Conservation (phyloP, 2,888 invertebrate species). For the Drosophila nigricruria region DNA sequence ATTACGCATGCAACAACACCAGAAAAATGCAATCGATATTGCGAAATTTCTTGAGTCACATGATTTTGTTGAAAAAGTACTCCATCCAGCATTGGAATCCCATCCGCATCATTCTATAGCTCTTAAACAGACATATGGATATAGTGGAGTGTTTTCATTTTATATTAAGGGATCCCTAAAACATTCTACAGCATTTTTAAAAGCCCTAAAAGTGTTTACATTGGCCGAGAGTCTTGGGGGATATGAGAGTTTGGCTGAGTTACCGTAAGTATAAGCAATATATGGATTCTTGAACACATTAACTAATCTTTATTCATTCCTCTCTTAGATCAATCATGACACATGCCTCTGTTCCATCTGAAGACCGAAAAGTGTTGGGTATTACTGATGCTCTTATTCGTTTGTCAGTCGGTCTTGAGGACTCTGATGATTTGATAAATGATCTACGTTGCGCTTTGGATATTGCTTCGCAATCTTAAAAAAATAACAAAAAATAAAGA, state of each 20-base stretch:
- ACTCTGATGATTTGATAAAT: conserved; percentile 92
- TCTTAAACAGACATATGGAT: conserved; percentile 92
- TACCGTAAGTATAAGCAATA: conserved; percentile 90
- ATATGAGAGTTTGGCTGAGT: conserved; percentile 96
- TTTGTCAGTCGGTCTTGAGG: conserved; percentile 96
- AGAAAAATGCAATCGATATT: conserved; percentile 90
- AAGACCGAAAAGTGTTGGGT: conserved; percentile 90
- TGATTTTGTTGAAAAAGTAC: conserved; percentile 91
- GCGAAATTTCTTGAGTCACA: conserved; percentile 94
- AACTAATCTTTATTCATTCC: no score
- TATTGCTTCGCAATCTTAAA: conserved; percentile 76
- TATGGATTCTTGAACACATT: background rate
- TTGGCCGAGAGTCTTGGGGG: conserved; percentile 98
- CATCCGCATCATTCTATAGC: conserved; percentile 95
- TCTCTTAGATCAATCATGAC: conserved; percentile 94
- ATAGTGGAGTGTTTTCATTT: conserved; percentile 97
- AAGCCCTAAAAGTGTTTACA: conserved; percentile 91
- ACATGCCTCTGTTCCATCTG: conserved; percentile 94
- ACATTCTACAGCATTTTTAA: conserved; percentile 91
- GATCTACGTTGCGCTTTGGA: conserved; percentile 94
- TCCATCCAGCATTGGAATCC: conserved; percentile 93
- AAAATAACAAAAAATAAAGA: background rate
- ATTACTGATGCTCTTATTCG: conserved; percentile 94
- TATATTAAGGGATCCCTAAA: conserved; percentile 92
- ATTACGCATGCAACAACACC: conserved; percentile 95